Conservation (phyloP, 2,113 vertebrate species). For the Dicerorhinus sumatrensis region DNA sequence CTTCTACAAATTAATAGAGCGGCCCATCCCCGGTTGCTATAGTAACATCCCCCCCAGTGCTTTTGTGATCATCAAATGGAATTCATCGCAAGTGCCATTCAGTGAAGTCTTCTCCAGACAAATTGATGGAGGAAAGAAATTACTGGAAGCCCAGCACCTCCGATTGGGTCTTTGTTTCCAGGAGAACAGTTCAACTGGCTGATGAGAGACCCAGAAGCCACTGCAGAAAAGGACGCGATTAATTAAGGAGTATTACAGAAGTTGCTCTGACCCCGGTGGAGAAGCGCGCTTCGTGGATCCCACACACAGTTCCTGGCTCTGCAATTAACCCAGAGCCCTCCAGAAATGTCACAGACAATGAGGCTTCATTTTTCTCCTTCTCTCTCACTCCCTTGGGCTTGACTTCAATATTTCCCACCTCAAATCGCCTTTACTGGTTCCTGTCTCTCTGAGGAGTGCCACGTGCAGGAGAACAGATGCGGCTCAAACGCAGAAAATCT, state of each 20-base stretch:
- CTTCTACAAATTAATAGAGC: neutral
- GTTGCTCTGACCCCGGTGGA: accelerated
- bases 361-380: neutral
- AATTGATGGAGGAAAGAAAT: neutral
- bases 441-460: neutral
- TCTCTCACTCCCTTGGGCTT: neutral
- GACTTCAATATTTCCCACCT: neutral
- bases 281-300: neutral
- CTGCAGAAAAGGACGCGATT: neutral
- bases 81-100: neutral
- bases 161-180: neutral
- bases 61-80: neutral
- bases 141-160: neutral
- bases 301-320: neutral
- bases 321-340: neutral
- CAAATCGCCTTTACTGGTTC: accelerated
- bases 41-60: neutral
- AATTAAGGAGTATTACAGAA: neutral
- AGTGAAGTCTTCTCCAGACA: neutral
- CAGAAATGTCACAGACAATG: neutral
- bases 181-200: neutral
- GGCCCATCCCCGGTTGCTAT: slow-evolving; percentile 26
- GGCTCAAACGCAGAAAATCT: neutral
- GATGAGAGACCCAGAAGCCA: neutral
- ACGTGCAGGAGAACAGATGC: accelerated